phyloP scores from a whole-genome alignment of 1,140 invertebrate species.

The Dendrolimus kikuchii region DNA sequence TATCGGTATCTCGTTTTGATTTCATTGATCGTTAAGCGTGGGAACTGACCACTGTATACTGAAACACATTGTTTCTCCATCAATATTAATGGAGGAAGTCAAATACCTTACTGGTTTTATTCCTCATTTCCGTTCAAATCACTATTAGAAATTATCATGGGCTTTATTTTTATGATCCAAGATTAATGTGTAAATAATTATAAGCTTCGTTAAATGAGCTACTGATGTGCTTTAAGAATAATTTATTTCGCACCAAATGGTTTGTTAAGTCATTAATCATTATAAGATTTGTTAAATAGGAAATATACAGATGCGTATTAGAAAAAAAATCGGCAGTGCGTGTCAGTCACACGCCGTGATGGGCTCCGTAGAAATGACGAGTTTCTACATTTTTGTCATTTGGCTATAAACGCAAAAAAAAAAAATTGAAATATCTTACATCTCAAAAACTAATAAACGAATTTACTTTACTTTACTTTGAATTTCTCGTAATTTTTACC shows the following conservation, averaged over 20 bases:
- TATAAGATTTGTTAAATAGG: conserved; percentile 48
- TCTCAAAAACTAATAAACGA: too few relatives aligned
- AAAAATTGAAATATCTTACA: too few relatives aligned
- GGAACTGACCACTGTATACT: conserved; percentile 5
- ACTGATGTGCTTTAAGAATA: conserved; percentile 19
- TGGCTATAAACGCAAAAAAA: too few relatives aligned
- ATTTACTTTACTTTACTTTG: too few relatives aligned
- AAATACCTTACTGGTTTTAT: conserved; percentile 39
- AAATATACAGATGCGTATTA: conserved; percentile 25
- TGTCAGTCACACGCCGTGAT: too few relatives aligned
- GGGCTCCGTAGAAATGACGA: too few relatives aligned
- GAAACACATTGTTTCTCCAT: conserved; percentile 37
- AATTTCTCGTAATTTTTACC: too few relatives aligned
- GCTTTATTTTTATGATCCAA: conserved; percentile 22
- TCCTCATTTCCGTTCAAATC: conserved; percentile 49
- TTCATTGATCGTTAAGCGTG: conserved; percentile 6
- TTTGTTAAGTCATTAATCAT: conserved; percentile 40
- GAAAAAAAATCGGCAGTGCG: conserved; percentile 35
- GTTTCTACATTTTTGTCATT: too few relatives aligned
- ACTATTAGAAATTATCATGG: conserved; percentile 27
- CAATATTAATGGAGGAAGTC: conserved; percentile 57
- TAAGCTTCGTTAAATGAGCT: conserved; percentile 18
- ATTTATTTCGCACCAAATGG: conserved; percentile 27
- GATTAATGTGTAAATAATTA: conserved; percentile 51
- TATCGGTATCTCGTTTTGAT: too few relatives aligned